phyloP scores from a whole-genome alignment of 2,113 vertebrate genomes.

The Paracyprichromis sp. region DNA sequence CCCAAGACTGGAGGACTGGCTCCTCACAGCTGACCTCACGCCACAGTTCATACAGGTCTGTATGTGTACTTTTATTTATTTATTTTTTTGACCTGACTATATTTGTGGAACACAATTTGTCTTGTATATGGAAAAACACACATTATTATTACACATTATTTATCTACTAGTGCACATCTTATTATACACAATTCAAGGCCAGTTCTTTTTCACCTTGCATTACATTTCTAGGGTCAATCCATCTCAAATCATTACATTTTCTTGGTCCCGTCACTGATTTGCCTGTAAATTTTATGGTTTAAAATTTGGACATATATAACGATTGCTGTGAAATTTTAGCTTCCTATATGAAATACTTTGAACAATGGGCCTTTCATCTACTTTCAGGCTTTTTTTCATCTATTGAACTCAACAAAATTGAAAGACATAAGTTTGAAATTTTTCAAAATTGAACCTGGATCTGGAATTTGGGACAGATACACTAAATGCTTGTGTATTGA shows the following conservation, averaged over 20 bases:
- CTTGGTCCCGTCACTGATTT: not conserved
- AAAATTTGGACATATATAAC: not conserved
- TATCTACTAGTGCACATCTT: not conserved
- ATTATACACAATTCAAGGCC: not conserved
- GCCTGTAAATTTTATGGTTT: not conserved
- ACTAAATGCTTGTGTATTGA: not conserved
- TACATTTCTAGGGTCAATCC: not conserved
- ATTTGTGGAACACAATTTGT: not conserved
- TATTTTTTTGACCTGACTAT: not conserved
- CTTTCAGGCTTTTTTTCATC: not conserved
- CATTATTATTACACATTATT: not conserved
- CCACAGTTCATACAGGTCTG: slow-evolving; percentile 76
- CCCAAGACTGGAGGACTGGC: slow-evolving; percentile 80
- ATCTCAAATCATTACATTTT: not conserved
- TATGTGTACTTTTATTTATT: not conserved
- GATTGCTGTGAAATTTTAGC: not conserved
- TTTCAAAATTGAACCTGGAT: not conserved
- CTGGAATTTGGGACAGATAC: not conserved
- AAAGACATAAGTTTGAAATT: not conserved
- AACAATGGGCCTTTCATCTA: not conserved
- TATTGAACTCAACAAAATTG: not conserved
- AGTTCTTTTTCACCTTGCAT: not conserved
- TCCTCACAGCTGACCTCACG: slow-evolving; percentile 78
- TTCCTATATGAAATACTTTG: not conserved
- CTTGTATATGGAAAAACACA: not conserved